These are phyloP conservation scores for Clamator glandarius DNA, from an alignment of 2,797 vertebrate genomes.

Conservation along the genomic window DNA sequence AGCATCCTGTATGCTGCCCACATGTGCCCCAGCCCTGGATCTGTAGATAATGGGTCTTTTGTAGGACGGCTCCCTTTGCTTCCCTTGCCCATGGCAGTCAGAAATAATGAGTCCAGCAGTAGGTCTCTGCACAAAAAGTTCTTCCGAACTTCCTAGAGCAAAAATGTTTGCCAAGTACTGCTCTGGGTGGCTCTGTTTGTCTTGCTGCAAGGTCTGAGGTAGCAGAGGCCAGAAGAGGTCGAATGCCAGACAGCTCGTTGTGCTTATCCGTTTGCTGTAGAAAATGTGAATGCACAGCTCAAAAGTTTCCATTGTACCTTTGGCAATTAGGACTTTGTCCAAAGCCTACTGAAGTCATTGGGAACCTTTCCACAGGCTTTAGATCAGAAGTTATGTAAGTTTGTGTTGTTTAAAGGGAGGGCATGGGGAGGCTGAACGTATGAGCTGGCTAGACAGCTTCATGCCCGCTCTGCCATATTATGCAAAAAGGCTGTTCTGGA, in stretches of 20 bases:
- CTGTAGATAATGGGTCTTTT: constrained; percentile 7
- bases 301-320: constrained; percentile 35
- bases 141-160: constrained; percentile 11
- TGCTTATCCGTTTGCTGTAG: background rate
- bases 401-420: background rate
- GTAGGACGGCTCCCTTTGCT: background rate
- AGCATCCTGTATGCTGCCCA: background rate
- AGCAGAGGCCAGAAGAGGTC: background rate
- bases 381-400: background rate
- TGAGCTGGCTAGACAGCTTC: background rate
- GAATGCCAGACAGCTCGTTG: background rate
- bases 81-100: background rate
- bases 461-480: background rate
- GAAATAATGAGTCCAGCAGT: constrained; percentile 21
- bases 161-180: constrained; percentile 22
- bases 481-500: background rate
- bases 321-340: constrained; percentile 24
- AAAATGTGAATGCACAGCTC: constrained; percentile 6
- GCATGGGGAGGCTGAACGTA: background rate
- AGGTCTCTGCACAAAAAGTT: constrained; percentile 18
- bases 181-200: constrained; percentile 14
- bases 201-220: background rate
- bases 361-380: constrained; percentile 15
- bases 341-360: background rate
- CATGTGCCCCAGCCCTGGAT: background rate